Conservation (phyloP, 2,888 invertebrate species). For the Parasteatoda lunata region DNA sequence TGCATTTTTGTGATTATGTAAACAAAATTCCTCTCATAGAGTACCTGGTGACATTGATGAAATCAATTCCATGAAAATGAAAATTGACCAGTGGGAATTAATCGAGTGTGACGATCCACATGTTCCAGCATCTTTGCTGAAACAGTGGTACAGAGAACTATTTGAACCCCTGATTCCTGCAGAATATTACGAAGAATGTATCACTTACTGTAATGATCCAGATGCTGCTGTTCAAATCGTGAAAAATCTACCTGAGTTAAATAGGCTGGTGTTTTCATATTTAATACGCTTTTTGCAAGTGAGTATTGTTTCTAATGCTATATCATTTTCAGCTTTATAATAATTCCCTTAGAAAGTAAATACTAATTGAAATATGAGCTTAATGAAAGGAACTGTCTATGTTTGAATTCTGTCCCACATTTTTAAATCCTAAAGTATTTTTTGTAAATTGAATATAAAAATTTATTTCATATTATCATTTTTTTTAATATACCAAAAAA, state of each 20-base stretch:
- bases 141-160: conserved; percentile 95
- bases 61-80: conserved; percentile 89
- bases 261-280: conserved; percentile 86
- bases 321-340: neutral
- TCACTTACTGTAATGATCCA: conserved; percentile 79
- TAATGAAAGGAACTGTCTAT: too few relatives aligned
- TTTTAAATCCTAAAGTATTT: too few relatives aligned
- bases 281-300: conserved; percentile 81
- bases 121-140: conserved; percentile 93
- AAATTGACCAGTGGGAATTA: conserved; percentile 86
- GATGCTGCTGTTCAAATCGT: conserved; percentile 87
- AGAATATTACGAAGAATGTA: conserved; percentile 89
- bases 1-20: too few relatives aligned
- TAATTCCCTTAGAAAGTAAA: too few relatives aligned
- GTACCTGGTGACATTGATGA: conserved; percentile 97
- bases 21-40: conserved; percentile 74
- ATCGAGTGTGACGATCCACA: conserved; percentile 77
- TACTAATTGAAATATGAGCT: too few relatives aligned
- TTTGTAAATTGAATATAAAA: too few relatives aligned
- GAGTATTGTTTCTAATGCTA: neutral
- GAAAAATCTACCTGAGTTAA: conserved; percentile 89
- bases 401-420: too few relatives aligned
- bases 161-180: conserved; percentile 97
- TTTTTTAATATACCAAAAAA: too few relatives aligned
- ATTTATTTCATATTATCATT: too few relatives aligned